Evolutionary conservation across 2,113 vertebrate genomes (phyloP), one percentile per base, ranked within the genome.

Genomic region (Lagopus muta): DNA sequence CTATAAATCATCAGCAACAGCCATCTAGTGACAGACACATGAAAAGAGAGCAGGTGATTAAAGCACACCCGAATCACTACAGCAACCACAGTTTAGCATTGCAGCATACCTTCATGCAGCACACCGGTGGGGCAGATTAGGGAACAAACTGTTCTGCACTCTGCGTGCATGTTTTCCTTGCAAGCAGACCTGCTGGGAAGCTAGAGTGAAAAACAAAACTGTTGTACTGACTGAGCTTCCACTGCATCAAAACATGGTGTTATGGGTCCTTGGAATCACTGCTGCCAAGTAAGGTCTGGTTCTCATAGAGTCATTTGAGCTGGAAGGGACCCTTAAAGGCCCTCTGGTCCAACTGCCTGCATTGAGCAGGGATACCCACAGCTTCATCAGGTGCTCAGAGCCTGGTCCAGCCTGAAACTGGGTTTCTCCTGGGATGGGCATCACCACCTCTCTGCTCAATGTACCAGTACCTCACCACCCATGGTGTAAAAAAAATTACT

Each of bases 1-100:
- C 75, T 80, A 84, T 92, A 94, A 94, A 96, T 95, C 90, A 92
- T 60, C 82, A 70, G 25, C 81, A 94, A 76, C 72, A 82, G 75
- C 88, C 85, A 77, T 60, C 71, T 80, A 64, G 36, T 95, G 90
- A 88, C 82, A 92, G 90, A 70, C 38, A 62, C 25, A 89, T 25
- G 67, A 77, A 61, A 82, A 88, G 62, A 65, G n/a, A 89, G 54
- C n/a, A 24, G 52, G 75, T 48, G 36, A 70, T 50, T 58, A 32
- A 11, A 76, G 43, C 38, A 67, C 38, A 82, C 52, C 16, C 86
- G 42, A 57, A 73, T 28, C 21, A 10, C 19, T 36, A 58, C 8
- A 5, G 54, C 14, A 30, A 38, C 19, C 55, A 50, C n/a, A 3
- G 45, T 82, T 74, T 52, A 6, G 82, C 82, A 73, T 2, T 66